Evolutionary conservation across 2,797 vertebrate species (phyloP), one percentile per base, ranked within the genome.

Genomic region (Champsocephalus gunnari): DNA sequence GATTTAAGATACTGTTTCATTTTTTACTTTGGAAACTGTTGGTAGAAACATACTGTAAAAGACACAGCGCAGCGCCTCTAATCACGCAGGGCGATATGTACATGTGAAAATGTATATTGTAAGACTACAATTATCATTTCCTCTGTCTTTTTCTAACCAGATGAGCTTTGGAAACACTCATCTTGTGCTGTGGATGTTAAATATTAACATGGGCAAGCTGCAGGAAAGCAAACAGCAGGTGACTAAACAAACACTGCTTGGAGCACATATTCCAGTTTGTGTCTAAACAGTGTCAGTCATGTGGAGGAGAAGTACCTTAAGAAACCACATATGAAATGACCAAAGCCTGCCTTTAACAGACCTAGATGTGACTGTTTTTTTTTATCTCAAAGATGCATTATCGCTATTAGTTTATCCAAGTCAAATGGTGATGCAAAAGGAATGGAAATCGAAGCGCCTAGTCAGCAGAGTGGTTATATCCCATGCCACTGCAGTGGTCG

Each of bases 201-300:
- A 87, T 76, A 81, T 71, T 43, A 77, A 80, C 76, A 70, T 66
- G 78, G 66, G 70, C 57, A 76, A 77, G 57, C 75, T 75, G 49
- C 59, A 66, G 65, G 4, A 83, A 73, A 73, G 71, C 79, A 87
- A 89, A 90, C 80, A 85, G 68, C 56, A 66, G 72, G 73, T 73
- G 76, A 81, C 88, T 88, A 82, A 85, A 84, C 71, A 79, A 84
- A 88, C 73, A 81, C 1, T 58, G 14, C 11, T 17, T 8, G 41
- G 21, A 58, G 56, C 47, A 76, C 24, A 65, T 54, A 44, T 45
- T 80, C 62, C 16, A 13, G 41, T 65, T 84, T 75, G 43, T 70
- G 19, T 47, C 38, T 24, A 38, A 7, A 61, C 65, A 69, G 63
- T 78, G 63, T 69, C 61, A 73, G 58, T 75, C 61, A 69, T 49